phyloP scores from a whole-genome alignment of 2,888 invertebrate species.

The Bibio marci region DNA sequence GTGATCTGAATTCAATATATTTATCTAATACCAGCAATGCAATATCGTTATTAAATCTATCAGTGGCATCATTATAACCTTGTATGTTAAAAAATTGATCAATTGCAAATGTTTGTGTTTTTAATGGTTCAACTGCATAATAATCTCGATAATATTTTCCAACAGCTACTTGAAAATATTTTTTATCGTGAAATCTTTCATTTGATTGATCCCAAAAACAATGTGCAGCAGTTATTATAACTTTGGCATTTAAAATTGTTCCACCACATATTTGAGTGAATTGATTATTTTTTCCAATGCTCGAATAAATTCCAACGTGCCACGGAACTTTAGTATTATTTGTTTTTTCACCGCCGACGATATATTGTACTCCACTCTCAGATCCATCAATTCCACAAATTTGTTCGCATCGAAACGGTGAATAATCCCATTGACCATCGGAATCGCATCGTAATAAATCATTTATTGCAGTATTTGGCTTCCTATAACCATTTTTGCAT shows the following conservation, averaged over 20 bases:
- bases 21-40: conserved; percentile 19
- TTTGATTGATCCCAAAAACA: conserved; percentile 8
- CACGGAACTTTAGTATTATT: conserved; percentile 16
- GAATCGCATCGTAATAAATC: conserved; percentile 12
- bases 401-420: conserved; percentile 14
- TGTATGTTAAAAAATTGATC: conserved; percentile 8
- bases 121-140: conserved; percentile 7
- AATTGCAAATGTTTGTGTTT: conserved; percentile 9
- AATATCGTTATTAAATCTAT: conserved; percentile 18
- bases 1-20: conserved; percentile 16
- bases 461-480: conserved; percentile 1
- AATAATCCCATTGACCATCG: conserved; percentile 16
- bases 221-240: conserved; percentile 14
- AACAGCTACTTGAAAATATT: conserved; percentile 7
- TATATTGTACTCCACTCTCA: conserved; percentile 7
- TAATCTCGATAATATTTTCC: conserved; percentile 9
- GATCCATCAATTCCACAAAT: conserved; percentile 15
- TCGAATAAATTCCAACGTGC: conserved; percentile 16
- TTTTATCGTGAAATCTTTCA: not conserved
- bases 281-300: not conserved
- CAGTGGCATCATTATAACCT: conserved; percentile 1
- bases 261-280: conserved; percentile 15
- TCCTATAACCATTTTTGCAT: conserved; percentile 10
- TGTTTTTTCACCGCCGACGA: conserved; percentile 5
- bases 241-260: conserved; percentile 15